Conservation (phyloP, 2,888 invertebrate species). For the Papilio protenor region DNA sequence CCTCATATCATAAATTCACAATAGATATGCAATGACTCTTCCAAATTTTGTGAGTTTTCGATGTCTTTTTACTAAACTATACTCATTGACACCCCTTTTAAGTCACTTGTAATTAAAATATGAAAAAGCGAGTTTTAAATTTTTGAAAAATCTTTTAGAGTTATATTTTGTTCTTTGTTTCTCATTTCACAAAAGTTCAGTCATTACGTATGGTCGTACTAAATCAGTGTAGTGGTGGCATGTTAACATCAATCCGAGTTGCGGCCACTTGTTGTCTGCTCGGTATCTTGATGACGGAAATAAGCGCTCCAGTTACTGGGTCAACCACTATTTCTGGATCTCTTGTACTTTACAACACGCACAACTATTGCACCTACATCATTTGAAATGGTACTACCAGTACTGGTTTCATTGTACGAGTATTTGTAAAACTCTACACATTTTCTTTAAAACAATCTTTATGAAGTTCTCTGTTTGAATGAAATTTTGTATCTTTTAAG, state of each 20-base stretch:
- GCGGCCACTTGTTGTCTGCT: constrained; percentile 57
- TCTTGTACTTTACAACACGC: constrained; percentile 73
- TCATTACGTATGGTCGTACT: constrained; percentile 41
- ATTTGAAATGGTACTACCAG: constrained; percentile 39
- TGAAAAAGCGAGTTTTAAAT: too few species aligned
- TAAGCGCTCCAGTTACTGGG: constrained; percentile 82
- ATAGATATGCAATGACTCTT: too few species aligned
- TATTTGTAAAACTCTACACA: neutral
- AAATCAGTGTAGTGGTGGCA: constrained; percentile 39
- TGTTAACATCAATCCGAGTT: constrained; percentile 63
- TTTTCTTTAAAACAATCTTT: neutral
- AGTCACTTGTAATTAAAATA: too few species aligned
- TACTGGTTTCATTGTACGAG: neutral
- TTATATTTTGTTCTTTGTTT: constrained; percentile 23
- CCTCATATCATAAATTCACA: too few species aligned
- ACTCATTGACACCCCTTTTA: too few species aligned
- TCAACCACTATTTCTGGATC: constrained; percentile 81
- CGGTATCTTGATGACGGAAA: constrained; percentile 79
- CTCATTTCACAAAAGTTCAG: constrained; percentile 41
- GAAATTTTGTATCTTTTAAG: neutral
- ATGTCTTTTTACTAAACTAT: too few species aligned
- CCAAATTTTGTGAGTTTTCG: too few species aligned
- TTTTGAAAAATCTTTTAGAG: too few species aligned
- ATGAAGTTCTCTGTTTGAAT: neutral
- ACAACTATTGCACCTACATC: constrained; percentile 68